Percentiles rank a stretch among this genome's conserved stretches.
phyloP scores from a whole-genome alignment of 2,113 vertebrate genomes.

The Neotoma lepida region DNA sequence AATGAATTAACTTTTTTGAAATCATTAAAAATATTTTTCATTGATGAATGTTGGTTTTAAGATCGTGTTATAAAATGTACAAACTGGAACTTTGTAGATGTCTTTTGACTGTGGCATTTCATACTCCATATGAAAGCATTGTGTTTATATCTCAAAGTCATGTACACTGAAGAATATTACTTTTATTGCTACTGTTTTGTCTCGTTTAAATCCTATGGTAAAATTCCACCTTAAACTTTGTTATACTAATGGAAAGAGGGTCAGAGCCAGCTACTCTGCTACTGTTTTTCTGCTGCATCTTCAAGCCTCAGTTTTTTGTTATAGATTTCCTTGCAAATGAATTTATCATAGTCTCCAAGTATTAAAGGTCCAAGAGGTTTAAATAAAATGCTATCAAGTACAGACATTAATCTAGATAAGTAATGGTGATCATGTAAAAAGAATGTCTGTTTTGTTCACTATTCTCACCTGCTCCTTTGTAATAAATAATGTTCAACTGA shows the following conservation, averaged over 20 bases:
- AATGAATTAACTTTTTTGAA: slow-evolving; percentile 45
- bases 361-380: background rate
- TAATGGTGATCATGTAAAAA: slow-evolving; percentile 21
- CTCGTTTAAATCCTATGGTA: background rate
- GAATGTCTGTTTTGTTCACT: background rate
- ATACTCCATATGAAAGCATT: background rate
- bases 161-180: background rate
- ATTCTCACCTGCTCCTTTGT: slow-evolving; percentile 1
- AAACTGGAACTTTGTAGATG: background rate
- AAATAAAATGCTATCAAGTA: slow-evolving; percentile 45
- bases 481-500: slow-evolving; percentile 15
- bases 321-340: slow-evolving; percentile 1
- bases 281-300: background rate
- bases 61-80: background rate
- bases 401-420: slow-evolving; percentile 1
- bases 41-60: slow-evolving; percentile 21
- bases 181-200: background rate
- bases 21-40: slow-evolving; percentile 11
- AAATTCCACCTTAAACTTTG: background rate
- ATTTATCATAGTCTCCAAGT: slow-evolving; percentile 29
- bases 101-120: background rate
- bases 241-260: background rate
- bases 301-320: slow-evolving; percentile 43
- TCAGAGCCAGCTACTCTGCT: background rate
- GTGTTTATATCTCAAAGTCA: background rate